Percentiles rank a stretch among this genome's conserved stretches.
Evolutionary conservation across 2,888 invertebrate genomes (phyloP).

Genomic region (Aleiodes leptofemur): DNA sequence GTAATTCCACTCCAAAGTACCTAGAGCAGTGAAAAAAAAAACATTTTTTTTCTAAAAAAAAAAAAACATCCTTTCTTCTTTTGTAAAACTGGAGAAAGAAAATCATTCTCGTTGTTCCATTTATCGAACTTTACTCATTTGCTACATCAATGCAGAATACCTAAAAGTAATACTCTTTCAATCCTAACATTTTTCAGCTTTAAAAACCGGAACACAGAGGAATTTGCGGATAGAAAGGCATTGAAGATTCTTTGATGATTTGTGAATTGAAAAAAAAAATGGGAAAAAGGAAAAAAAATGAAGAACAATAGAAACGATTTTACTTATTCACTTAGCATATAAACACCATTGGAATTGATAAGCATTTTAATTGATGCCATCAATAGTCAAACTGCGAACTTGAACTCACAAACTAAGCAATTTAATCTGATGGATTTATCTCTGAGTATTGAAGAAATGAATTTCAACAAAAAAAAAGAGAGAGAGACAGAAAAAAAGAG

Average conservation of each 20-base stretch:
- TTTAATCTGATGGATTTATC: slow-evolving; percentile 23
- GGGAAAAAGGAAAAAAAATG: background rate
- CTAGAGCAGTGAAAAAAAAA: too few relatives aligned
- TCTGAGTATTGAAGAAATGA: slow-evolving; percentile 8
- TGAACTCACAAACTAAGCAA: slow-evolving; percentile 5
- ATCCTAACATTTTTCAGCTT: slow-evolving; percentile 2
- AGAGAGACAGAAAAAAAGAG: background rate
- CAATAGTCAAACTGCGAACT: slow-evolving; percentile 11
- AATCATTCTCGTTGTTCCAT: background rate
- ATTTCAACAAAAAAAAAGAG: background rate
- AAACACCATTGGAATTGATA: slow-evolving; percentile 39
- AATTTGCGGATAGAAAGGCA: slow-evolving; percentile 18
- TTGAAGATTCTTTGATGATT: slow-evolving; percentile 8
- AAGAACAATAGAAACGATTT: slow-evolving; percentile 8
- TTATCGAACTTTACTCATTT: background rate
- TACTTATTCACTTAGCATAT: slow-evolving; percentile 1
- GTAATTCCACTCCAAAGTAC: too few relatives aligned
- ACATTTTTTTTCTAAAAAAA: too few relatives aligned
- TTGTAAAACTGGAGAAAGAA: background rate
- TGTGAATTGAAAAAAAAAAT: slow-evolving; percentile 1
- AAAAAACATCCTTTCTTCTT: background rate
- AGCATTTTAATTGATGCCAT: slow-evolving; percentile 34
- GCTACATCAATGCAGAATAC: background rate
- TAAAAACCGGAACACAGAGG: slow-evolving; percentile 9
- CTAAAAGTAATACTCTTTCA: background rate